Evolutionary conservation across 2,888 invertebrate genomes (phyloP).

Genomic region (Polyommatus iphigenia): DNA sequence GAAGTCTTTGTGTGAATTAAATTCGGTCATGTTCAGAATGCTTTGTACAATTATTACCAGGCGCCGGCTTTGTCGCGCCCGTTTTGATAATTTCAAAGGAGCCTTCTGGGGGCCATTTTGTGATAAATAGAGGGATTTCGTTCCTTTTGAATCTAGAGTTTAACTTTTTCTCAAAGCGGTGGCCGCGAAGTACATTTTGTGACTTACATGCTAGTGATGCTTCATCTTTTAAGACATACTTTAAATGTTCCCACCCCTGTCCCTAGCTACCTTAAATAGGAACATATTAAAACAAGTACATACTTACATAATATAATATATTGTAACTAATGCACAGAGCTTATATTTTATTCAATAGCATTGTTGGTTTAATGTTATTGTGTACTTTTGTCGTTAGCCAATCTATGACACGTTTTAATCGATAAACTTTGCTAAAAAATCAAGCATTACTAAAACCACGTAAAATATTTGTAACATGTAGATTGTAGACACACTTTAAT

Average conservation of each 20-base stretch:
- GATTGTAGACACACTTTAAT: too few species aligned
- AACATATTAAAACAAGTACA: neutral
- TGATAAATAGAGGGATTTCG: neutral
- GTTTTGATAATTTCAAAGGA: slow-evolving; percentile 15
- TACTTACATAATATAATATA: neutral
- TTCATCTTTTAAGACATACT: too few species aligned
- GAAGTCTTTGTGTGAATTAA: neutral
- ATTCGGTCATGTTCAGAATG: slow-evolving; percentile 10
- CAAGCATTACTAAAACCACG: too few species aligned
- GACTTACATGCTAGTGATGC: neutral
- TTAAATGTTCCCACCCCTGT: too few species aligned
- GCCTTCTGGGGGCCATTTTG: slow-evolving; percentile 1
- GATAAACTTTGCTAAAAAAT: too few species aligned
- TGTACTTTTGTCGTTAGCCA: too few species aligned
- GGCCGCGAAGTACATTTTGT: neutral
- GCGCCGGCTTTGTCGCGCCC: neutral
- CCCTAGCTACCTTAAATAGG: too few species aligned
- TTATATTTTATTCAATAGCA: too few species aligned
- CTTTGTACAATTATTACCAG: slow-evolving; percentile 6
- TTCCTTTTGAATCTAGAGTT: slow-evolving; percentile 9
- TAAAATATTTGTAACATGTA: too few species aligned
- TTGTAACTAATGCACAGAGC: too few species aligned
- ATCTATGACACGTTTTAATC: too few species aligned
- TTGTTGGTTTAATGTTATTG: too few species aligned
- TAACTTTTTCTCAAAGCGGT: neutral